Percentiles rank a stretch among this genome's conserved stretches.
phyloP scores from a whole-genome alignment of 2,113 vertebrate genomes.

The rabbit (Oryctolagus cuniculus) region mOryCun1.1 NC_091432.1:192728001-192728500 shows the following conservation, averaged over 20 bases:
- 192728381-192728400: not conserved
- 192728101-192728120: not conserved
- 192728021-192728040: not conserved
- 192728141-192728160: not conserved
- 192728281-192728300: not conserved
- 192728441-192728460: not conserved
- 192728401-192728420: not conserved
- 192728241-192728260: not conserved
- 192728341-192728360: not conserved
- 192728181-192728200: too few species aligned
- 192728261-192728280: not conserved
- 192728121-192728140: too few species aligned
- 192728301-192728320: not conserved
- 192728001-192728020: not conserved
- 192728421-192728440: not conserved
- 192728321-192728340: slow-evolving; percentile 51
- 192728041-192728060: not conserved
- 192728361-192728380: not conserved
- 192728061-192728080: not conserved
- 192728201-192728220: not conserved
- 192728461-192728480: not conserved
- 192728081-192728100: not conserved
- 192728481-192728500: slow-evolving; percentile 29
- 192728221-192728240: not conserved
- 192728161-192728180: not conserved